Conservation (phyloP, 2,797 vertebrate species). For the Crocodylus rhombifer region DNA sequence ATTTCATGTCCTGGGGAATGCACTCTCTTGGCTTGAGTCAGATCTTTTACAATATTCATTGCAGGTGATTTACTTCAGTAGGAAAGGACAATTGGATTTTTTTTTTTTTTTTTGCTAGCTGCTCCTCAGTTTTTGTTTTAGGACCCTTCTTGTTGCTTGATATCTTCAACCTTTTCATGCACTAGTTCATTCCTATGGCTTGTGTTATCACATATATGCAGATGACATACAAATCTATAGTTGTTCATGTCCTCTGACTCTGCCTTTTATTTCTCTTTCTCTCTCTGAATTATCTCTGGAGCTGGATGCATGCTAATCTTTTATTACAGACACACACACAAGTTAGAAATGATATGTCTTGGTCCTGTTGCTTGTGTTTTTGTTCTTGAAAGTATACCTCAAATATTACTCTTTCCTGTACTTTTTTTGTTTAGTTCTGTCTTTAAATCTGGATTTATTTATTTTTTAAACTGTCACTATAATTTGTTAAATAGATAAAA, state of each 20-base stretch:
- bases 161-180: background rate
- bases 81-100: background rate
- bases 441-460: background rate
- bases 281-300: conserved; percentile 24
- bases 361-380: conserved; percentile 39
- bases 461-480: background rate
- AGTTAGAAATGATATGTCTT: conserved; percentile 44
- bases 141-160: background rate
- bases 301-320: conserved; percentile 48
- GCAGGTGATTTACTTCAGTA: background rate
- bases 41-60: background rate
- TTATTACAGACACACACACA: conserved; percentile 53
- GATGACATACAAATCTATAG: conserved; percentile 42
- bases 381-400: background rate
- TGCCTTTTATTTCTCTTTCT: conserved; percentile 48
- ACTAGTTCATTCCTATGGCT: conserved; percentile 6
- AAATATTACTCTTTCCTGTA: background rate
- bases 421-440: background rate
- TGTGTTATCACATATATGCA: conserved; percentile 32
- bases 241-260: conserved; percentile 36
- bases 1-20: background rate
- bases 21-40: accelerated
- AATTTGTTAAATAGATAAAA: background rate
- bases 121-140: background rate
- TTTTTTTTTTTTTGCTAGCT: background rate